Evolutionary conservation across 2,113 vertebrate species (phyloP), one percentile per base, ranked within the genome.

Genomic region (Sander lucioperca): DNA sequence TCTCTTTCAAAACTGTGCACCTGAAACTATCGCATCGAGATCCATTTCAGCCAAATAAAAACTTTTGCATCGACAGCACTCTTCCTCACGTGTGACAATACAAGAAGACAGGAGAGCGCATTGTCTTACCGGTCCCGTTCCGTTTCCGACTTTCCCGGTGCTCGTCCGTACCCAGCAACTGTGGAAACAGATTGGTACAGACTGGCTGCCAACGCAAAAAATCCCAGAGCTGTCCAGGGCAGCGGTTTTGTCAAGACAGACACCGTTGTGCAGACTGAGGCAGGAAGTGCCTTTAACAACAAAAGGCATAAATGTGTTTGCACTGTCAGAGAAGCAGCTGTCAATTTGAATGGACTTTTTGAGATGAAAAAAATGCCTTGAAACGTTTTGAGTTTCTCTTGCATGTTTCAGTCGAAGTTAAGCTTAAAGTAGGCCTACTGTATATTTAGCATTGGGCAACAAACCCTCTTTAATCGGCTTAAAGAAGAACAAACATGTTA

Each of bases 51-150:
- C 18, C 66, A 50, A 72, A 81, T 36, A 13, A 0, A 82, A 91
- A 93, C 78, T 90, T 89, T 72, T 75, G 25, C 66, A 18, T 16
- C 16, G 51, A 33, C 59, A 30, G 13, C 8, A 6, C 5, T 14
- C 43, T 2, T 19, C 50, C 48, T 33, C 73, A 14, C 43, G 45
- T 14, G 72, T 47, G 63, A 16, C 43, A 33, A 3, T 2, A 48
- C 4, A 47, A 19, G 4, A 11, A 18, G 45, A 45, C 2, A 39
- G 0, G 0, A 77, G 53, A 43, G 50, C 54, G 39, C 39, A 21
- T 56, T 33, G 13, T 8, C 93, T 91, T 94, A 95, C 94, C 94
- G 91, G 90, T 74, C 43, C 66, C 77, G 91, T 65, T 90, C 74
- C 59, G 89, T 86, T 81, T 85, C 74, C 68, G 82, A 90, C 64